Conservation (phyloP, 2,797 vertebrate species). For the Kryptopterus vitreolus region DNA sequence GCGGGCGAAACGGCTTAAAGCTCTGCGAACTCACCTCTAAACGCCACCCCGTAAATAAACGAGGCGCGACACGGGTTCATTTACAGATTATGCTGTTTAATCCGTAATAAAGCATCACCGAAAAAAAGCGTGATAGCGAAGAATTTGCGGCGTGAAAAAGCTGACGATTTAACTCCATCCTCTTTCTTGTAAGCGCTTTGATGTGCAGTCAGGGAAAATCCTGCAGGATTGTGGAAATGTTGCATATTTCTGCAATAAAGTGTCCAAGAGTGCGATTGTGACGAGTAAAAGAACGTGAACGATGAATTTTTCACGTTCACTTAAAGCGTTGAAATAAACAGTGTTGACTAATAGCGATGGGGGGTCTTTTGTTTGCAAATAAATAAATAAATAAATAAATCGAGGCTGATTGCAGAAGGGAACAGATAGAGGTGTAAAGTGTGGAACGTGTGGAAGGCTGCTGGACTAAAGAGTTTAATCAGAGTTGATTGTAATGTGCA, state of each 20-base stretch:
- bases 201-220: constrained; percentile 4
- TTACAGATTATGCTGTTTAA: constrained; percentile 64
- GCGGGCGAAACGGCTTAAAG: constrained; percentile 27
- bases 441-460: constrained; percentile 13
- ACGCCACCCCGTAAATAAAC: constrained; percentile 52
- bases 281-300: constrained; percentile 32
- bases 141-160: constrained; percentile 10
- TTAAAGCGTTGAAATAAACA: constrained; percentile 16
- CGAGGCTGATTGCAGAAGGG: constrained; percentile 30
- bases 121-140: constrained; percentile 12
- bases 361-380: constrained; percentile 16
- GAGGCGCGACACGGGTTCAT: constrained; percentile 46
- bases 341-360: constrained; percentile 1
- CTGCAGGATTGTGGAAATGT: constrained; percentile 7
- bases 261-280: neutral
- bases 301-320: constrained; percentile 33
- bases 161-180: constrained; percentile 8
- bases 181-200: constrained; percentile 5
- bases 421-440: constrained; percentile 13
- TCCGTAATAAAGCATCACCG: constrained; percentile 58
- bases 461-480: constrained; percentile 34
- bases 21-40: constrained; percentile 52
- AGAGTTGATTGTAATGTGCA: constrained; percentile 21
- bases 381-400: too few relatives aligned
- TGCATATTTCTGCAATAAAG: constrained; percentile 13